Percentiles rank a stretch among this genome's conserved stretches.
These are phyloP conservation scores for Strix aluco DNA, from an alignment of 2,113 vertebrate species.

Conservation along the genomic window DNA sequence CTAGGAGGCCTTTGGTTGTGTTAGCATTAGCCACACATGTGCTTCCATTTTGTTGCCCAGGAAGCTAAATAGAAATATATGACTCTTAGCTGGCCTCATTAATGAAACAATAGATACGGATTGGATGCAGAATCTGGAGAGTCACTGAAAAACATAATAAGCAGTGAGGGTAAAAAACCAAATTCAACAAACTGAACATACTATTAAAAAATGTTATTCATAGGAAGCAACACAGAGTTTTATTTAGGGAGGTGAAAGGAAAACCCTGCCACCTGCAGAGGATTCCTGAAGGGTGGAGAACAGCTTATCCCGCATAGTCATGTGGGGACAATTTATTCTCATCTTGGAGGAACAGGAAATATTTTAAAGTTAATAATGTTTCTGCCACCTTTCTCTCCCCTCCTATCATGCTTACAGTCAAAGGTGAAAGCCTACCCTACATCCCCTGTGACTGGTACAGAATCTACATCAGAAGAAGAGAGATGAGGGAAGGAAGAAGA, in stretches of 20 bases:
- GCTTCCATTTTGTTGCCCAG: constrained; percentile 28
- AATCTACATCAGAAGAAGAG: constrained; percentile 51
- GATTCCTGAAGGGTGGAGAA: constrained; percentile 18
- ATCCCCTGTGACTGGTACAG: constrained; percentile 28
- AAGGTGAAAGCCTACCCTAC: constrained; percentile 43
- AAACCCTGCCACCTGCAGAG: neutral
- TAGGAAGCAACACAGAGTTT: neutral
- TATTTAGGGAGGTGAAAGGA: constrained; percentile 7
- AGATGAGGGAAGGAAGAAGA: neutral
- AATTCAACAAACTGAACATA: neutral
- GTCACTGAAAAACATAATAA: neutral
- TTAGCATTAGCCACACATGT: constrained; percentile 13
- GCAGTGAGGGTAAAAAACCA: neutral
- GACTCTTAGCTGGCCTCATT: neutral
- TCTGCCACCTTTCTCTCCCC: constrained; percentile 30
- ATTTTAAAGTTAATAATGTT: constrained; percentile 70
- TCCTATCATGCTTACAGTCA: constrained; percentile 51
- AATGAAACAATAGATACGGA: neutral
- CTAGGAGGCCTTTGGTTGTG: constrained; percentile 46
- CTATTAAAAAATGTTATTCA: constrained; percentile 12
- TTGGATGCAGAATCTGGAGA: neutral
- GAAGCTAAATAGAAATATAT: constrained; percentile 45
- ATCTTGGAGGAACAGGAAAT: constrained; percentile 50
- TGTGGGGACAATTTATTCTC: constrained; percentile 64
- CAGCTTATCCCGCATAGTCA: constrained; percentile 24